Percentiles rank a stretch among this genome's conserved stretches.
phyloP scores from a whole-genome alignment of 2,797 vertebrate genomes.

The Cirrhinus molitorella region DNA sequence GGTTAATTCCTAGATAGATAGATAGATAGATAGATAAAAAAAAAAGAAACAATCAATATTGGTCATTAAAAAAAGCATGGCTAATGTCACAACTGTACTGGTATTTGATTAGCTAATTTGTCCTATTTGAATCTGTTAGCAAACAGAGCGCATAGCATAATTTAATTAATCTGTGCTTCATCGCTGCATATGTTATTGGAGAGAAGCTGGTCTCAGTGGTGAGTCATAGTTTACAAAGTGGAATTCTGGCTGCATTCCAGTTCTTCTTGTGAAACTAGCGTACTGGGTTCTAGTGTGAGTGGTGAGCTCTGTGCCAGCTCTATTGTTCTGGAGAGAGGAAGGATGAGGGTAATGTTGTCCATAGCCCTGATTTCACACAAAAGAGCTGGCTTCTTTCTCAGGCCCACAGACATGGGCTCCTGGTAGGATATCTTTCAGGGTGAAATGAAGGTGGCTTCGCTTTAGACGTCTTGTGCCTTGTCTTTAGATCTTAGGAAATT shows the following conservation, averaged over 20 bases:
- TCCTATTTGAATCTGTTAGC: constrained; percentile 13
- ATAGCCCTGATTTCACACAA: constrained; percentile 48
- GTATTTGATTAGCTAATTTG: not conserved
- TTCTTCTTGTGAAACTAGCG: constrained; percentile 46
- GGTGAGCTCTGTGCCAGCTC: constrained; percentile 36
- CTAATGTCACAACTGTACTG: not conserved
- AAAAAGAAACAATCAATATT: not conserved
- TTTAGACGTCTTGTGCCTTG: not conserved
- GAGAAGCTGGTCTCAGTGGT: constrained; percentile 31
- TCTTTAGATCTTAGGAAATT: constrained; percentile 10
- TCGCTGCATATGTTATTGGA: constrained; percentile 29
- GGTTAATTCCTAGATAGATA: too few relatives aligned
- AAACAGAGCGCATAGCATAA: not conserved
- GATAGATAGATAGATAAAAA: too few relatives aligned
- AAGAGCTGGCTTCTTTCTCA: constrained; percentile 46
- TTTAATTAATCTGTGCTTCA: constrained; percentile 14
- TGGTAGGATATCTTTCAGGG: constrained; percentile 45
- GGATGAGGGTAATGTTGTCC: constrained; percentile 54
- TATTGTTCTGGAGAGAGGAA: constrained; percentile 50
- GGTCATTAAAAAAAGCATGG: not conserved
- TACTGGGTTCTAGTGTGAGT: constrained; percentile 37
- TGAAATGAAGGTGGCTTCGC: constrained; percentile 45
- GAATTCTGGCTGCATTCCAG: constrained; percentile 30
- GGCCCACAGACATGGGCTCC: constrained; percentile 44
- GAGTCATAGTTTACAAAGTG: constrained; percentile 49